These are phyloP conservation scores for Percopsis omiscomaycus DNA, from an alignment of 2,797 vertebrate genomes.

Conservation along the genomic window DNA sequence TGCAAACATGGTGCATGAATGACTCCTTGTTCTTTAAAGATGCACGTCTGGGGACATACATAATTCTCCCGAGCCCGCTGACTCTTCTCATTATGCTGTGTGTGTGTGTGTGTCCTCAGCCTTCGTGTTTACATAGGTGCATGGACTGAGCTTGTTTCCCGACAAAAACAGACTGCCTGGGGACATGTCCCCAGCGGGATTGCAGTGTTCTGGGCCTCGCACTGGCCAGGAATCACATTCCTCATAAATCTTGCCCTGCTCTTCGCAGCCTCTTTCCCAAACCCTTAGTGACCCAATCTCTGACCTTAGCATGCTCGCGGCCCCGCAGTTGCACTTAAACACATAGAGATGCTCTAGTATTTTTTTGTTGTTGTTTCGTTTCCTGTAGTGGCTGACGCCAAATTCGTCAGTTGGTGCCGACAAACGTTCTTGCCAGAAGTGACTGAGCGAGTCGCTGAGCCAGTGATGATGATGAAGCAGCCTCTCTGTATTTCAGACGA, in stretches of 20 bases:
- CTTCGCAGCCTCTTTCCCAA: slow-evolving; percentile 78
- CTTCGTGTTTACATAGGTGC: slow-evolving; percentile 85
- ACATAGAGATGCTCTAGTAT: slow-evolving; percentile 39
- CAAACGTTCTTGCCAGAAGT: slow-evolving; percentile 47
- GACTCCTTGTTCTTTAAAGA: slow-evolving; percentile 50
- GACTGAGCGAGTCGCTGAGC: slow-evolving; percentile 55
- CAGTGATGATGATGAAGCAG: slow-evolving; percentile 64
- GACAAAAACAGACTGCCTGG: slow-evolving; percentile 86
- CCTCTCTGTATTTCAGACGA: slow-evolving; percentile 41
- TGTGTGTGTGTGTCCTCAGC: slow-evolving; percentile 62
- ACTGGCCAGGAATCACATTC: slow-evolving; percentile 83
- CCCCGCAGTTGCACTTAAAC: slow-evolving; percentile 48
- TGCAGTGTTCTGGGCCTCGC: slow-evolving; percentile 68
- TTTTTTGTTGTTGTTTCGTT: slow-evolving; percentile 6
- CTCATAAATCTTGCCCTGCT: slow-evolving; percentile 75
- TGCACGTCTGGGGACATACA: slow-evolving; percentile 26
- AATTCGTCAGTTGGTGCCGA: slow-evolving; percentile 27
- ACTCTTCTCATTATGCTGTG: slow-evolving; percentile 51
- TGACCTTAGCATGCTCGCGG: slow-evolving; percentile 62
- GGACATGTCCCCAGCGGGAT: slow-evolving; percentile 76
- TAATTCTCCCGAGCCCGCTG: slow-evolving; percentile 54
- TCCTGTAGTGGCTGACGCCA: slow-evolving; percentile 24
- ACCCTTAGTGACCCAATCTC: slow-evolving; percentile 66
- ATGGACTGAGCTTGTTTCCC: slow-evolving; percentile 72
- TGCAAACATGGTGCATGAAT: slow-evolving; percentile 33